Conservation (phyloP, 2,113 vertebrate species). For the Antechinus flavipes region DNA sequence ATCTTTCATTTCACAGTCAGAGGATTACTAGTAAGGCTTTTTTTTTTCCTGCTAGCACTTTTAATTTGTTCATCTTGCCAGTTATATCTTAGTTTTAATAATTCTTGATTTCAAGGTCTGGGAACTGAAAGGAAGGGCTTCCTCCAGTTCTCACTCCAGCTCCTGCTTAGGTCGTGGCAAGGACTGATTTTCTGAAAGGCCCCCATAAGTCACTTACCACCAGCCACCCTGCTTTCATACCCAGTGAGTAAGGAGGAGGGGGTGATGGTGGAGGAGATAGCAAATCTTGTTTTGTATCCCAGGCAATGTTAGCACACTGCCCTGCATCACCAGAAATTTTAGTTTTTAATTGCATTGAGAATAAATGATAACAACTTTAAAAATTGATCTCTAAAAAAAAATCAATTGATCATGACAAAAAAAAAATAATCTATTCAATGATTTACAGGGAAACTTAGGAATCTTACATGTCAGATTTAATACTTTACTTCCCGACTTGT, state of each 20-base stretch:
- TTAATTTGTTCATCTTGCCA: too few relatives aligned
- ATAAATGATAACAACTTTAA: not conserved
- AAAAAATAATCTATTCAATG: not conserved
- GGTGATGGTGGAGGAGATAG: not conserved
- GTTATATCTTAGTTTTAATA: too few relatives aligned
- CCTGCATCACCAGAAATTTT: conserved; percentile 43
- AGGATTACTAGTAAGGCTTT: too few relatives aligned
- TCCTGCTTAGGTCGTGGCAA: not conserved
- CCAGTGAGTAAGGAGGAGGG: conserved; percentile 35
- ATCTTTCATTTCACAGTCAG: too few relatives aligned
- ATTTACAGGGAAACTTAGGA: not conserved
- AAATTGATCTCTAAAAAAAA: not conserved
- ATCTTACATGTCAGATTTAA: not conserved
- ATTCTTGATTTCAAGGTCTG: conserved; percentile 59
- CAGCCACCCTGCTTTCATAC: conserved; percentile 76
- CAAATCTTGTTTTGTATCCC: too few relatives aligned
- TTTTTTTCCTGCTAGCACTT: too few relatives aligned
- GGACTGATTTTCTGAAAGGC: conserved; percentile 25
- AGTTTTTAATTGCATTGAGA: not conserved
- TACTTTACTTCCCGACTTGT: not conserved
- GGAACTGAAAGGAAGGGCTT: not conserved
- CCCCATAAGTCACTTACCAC: conserved; percentile 38
- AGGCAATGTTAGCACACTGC: conserved; percentile 75
- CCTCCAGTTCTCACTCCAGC: not conserved
- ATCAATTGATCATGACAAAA: not conserved